phyloP scores from a whole-genome alignment of 2,888 invertebrate species.

The Erebia epiphron region DNA sequence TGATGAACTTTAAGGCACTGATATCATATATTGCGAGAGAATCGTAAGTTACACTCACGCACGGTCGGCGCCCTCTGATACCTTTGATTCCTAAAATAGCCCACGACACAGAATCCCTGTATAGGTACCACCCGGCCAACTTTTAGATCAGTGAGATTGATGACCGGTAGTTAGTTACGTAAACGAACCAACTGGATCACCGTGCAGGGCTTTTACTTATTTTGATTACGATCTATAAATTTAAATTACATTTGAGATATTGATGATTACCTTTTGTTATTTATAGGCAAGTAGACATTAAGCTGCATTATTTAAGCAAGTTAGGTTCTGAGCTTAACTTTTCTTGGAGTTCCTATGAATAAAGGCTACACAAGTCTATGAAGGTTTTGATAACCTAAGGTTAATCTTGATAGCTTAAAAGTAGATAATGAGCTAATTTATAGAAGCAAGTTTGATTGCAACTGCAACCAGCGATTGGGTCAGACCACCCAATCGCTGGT shows the following conservation, averaged over 20 bases:
- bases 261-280: background rate
- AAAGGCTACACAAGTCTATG: too few relatives aligned
- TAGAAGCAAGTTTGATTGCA: too few relatives aligned
- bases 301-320: background rate
- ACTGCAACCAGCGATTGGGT: too few relatives aligned
- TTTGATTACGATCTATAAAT: background rate
- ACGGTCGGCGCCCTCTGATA: slow-evolving; percentile 73
- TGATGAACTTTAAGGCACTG: slow-evolving; percentile 51
- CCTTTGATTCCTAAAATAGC: slow-evolving; percentile 68
- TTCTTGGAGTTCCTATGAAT: too few relatives aligned
- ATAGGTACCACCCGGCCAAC: slow-evolving; percentile 43
- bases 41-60: slow-evolving; percentile 34
- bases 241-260: too few relatives aligned
- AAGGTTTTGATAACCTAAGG: too few relatives aligned
- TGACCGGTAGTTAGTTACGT: slow-evolving; percentile 27
- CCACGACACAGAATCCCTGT: slow-evolving; percentile 55
- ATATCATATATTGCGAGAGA: slow-evolving; percentile 58
- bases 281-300: background rate
- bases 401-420: too few relatives aligned
- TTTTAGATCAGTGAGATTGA: slow-evolving; percentile 41
- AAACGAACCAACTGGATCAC: slow-evolving; percentile 11
- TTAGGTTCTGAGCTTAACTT: too few relatives aligned
- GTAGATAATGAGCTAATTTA: too few relatives aligned
- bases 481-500: too few relatives aligned
- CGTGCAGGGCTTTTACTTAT: slow-evolving; percentile 5